Evolutionary conservation across 2,888 invertebrate species (phyloP).

Genomic region (Omphaloscelis lunosa): DNA sequence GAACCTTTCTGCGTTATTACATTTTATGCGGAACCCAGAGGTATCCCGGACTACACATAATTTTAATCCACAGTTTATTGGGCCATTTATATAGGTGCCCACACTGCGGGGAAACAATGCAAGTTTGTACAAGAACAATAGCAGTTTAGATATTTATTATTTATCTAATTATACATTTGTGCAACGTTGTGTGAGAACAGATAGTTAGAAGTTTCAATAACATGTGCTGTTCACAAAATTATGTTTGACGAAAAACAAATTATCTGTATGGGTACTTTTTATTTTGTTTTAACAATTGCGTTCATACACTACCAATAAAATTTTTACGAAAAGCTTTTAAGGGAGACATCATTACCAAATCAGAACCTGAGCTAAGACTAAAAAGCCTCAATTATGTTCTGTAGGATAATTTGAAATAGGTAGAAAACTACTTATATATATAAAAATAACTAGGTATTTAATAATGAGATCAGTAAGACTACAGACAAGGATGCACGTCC

Average conservation of each 20-base stretch:
- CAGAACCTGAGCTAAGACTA: neutral
- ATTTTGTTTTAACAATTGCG: neutral
- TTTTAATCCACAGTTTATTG: conserved; percentile 75
- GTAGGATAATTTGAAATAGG: neutral
- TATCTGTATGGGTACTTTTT: too few relatives aligned
- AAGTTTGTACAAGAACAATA: conserved; percentile 43
- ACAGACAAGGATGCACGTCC: conserved; percentile 8
- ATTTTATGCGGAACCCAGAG: conserved; percentile 68
- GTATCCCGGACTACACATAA: conserved; percentile 75
- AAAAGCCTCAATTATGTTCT: neutral
- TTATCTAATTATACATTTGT: conserved; percentile 33
- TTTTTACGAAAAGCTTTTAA: neutral
- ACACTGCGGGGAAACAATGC: conserved; percentile 48
- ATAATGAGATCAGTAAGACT: conserved; percentile 35
- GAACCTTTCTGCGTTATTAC: conserved; percentile 75
- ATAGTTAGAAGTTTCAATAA: conserved; percentile 8
- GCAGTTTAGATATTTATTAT: conserved; percentile 40
- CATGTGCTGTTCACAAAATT: neutral
- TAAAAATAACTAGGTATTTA: neutral
- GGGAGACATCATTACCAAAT: neutral
- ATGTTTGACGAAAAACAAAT: too few relatives aligned
- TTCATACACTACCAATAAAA: neutral
- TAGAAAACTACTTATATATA: neutral
- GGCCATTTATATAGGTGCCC: conserved; percentile 66
- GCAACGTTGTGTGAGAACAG: neutral